These are phyloP conservation scores for Phyllostomus discolor DNA, from an alignment of 2,113 vertebrate species.

Conservation along the genomic window DNA sequence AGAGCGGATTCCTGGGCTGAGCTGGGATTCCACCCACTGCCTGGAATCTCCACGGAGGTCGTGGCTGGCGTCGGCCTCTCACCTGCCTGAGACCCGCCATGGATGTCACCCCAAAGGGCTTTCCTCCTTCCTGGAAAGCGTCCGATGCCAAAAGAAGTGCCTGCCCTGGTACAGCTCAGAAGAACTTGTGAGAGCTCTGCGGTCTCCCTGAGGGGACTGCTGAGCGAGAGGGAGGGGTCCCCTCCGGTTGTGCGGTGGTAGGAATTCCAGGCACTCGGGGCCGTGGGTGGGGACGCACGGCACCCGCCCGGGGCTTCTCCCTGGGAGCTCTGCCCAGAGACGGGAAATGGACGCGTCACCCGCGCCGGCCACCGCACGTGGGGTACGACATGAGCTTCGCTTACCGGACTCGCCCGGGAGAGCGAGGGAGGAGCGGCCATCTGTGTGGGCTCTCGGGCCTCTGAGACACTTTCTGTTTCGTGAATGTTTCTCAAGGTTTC, in stretches of 20 bases:
- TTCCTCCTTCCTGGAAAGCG: neutral
- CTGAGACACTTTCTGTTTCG: neutral
- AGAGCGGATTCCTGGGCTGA: neutral
- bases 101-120: neutral
- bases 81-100: neutral
- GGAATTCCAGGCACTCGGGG: neutral
- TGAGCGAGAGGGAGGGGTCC: neutral
- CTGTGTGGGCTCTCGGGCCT: neutral
- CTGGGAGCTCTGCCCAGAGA: neutral
- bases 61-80: neutral
- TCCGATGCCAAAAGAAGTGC: neutral
- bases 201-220: neutral
- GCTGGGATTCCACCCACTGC: neutral
- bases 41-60: neutral
- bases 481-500: neutral
- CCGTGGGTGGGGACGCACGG: rapidly evolving
- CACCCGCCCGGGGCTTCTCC: neutral
- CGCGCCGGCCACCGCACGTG: neutral
- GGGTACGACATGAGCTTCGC: neutral
- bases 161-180: neutral
- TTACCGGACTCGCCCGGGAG: neutral
- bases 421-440: rapidly evolving
- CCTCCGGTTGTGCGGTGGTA: neutral
- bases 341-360: neutral
- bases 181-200: neutral